Evolutionary conservation across 2,797 vertebrate genomes (phyloP).

Genomic region (Schizopygopsis pylzovi): DNA sequence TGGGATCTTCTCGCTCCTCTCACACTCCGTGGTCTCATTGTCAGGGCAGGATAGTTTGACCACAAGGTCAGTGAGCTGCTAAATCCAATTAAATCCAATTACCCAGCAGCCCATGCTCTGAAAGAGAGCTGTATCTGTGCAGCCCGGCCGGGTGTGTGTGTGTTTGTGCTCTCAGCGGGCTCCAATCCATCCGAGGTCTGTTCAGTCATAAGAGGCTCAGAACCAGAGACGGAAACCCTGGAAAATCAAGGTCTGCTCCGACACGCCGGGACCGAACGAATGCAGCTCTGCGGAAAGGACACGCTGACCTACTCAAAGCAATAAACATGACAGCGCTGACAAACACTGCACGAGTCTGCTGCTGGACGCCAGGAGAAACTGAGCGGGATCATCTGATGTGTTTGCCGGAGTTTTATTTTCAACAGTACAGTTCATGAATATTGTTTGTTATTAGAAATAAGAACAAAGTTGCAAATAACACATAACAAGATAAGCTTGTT

Average conservation of each 20-base stretch:
- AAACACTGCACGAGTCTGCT: neutral
- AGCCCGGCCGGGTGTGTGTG: conserved; percentile 1
- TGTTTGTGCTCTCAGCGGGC: conserved; percentile 20
- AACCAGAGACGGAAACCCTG: neutral
- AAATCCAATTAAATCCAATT: conserved; percentile 74
- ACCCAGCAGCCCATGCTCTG: conserved; percentile 60
- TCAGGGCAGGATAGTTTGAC: conserved; percentile 59
- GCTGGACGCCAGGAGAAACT: neutral
- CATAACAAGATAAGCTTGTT: neutral
- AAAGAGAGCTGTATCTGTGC: conserved; percentile 63
- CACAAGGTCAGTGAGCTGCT: conserved; percentile 67
- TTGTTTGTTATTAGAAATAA: neutral
- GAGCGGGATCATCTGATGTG: neutral
- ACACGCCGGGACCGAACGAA: neutral
- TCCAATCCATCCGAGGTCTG: conserved; percentile 24
- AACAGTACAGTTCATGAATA: neutral
- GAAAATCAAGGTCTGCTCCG: neutral
- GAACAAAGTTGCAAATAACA: neutral
- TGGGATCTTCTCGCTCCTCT: neutral
- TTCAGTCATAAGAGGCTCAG: conserved; percentile 13
- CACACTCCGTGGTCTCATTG: conserved; percentile 45
- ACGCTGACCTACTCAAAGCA: neutral
- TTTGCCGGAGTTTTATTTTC: neutral
- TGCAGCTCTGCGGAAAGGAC: neutral
- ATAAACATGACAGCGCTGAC: neutral